Evolutionary conservation across 2,888 invertebrate species (phyloP).

Genomic region (Silvanus unidentatus): DNA sequence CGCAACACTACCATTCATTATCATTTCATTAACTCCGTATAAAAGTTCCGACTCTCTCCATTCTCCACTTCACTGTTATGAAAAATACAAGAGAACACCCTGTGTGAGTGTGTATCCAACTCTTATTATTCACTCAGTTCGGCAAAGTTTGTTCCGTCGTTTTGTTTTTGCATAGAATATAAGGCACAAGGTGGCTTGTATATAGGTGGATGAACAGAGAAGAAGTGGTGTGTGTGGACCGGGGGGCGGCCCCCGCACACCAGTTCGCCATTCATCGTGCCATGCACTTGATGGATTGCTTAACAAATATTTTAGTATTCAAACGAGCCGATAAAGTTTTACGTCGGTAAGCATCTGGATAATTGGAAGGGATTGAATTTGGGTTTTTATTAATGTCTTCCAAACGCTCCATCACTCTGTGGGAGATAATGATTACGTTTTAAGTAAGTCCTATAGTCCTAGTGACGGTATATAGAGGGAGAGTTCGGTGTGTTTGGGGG

Average conservation of each 20-base stretch:
- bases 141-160: constrained; percentile 20
- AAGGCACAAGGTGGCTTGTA: not conserved
- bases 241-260: constrained; percentile 13
- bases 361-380: constrained; percentile 37
- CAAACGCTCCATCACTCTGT: constrained; percentile 19
- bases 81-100: not conserved
- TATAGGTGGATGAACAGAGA: not conserved
- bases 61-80: not conserved
- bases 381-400: constrained; percentile 33
- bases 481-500: no score
- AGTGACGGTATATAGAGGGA: not conserved
- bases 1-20: constrained; percentile 5
- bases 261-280: constrained; percentile 8
- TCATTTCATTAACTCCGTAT: constrained; percentile 4
- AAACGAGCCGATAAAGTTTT: constrained; percentile 37
- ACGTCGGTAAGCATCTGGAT: constrained; percentile 32
- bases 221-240: constrained; percentile 11
- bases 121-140: not conserved
- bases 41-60: no score
- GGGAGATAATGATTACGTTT: constrained; percentile 25
- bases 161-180: constrained; percentile 22
- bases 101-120: no score
- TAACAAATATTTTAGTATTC: constrained; percentile 41
- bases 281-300: constrained; percentile 38
- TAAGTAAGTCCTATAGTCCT: constrained; percentile 15